Conservation (phyloP, 2,113 vertebrate species). For the Martes martes region DNA sequence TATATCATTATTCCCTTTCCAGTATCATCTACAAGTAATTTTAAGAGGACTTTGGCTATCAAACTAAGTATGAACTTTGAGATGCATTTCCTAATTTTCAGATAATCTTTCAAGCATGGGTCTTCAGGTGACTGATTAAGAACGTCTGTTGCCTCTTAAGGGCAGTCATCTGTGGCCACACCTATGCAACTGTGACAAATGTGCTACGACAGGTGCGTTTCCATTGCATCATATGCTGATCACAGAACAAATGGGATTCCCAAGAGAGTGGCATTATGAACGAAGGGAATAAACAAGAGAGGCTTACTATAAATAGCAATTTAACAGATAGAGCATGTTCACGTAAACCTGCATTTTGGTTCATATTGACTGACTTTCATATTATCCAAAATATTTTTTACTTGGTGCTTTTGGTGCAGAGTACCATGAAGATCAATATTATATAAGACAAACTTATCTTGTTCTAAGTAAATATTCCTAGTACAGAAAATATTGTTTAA, state of each 20-base stretch:
- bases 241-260: constrained; percentile 52
- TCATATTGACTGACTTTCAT: background rate
- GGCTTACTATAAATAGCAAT: background rate
- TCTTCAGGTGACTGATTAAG: background rate
- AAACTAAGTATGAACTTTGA: background rate
- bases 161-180: constrained; percentile 41
- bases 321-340: background rate
- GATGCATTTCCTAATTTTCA: background rate
- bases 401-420: background rate
- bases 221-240: constrained; percentile 66
- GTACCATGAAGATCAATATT: background rate
- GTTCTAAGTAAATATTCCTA: background rate
- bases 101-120: background rate
- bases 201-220: constrained; percentile 63
- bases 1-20: background rate
- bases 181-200: constrained; percentile 37
- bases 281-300: background rate
- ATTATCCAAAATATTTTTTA: background rate
- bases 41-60: background rate
- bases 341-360: background rate
- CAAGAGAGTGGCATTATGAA: constrained; percentile 45
- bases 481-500: background rate
- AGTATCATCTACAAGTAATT: background rate
- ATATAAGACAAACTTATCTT: background rate
- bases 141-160: constrained; percentile 11